Conservation (phyloP, 2,113 vertebrate species). For the Coreoperca whiteheadi region DNA sequence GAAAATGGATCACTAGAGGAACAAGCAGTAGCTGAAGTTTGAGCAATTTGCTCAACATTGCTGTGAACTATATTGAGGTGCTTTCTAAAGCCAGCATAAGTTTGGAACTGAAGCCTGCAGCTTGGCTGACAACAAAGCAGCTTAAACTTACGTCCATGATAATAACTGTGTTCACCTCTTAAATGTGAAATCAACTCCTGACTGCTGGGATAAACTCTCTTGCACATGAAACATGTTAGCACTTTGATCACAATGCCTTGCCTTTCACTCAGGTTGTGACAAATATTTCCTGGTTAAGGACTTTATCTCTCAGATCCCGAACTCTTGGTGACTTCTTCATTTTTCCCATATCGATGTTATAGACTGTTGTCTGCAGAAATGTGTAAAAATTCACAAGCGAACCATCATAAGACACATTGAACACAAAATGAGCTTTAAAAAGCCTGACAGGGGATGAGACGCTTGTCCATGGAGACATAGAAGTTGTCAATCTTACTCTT, state of each 20-base stretch:
- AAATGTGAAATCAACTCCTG: constrained; percentile 54
- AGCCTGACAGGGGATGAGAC: too few relatives aligned
- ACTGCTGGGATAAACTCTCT: constrained; percentile 19
- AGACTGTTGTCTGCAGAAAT: not conserved
- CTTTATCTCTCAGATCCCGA: not conserved
- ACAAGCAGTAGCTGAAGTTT: constrained; percentile 21
- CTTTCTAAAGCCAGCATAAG: constrained; percentile 43
- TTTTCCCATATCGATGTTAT: not conserved
- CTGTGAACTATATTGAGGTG: constrained; percentile 49
- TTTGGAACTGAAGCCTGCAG: constrained; percentile 45
- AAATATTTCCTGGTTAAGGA: not conserved
- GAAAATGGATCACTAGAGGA: constrained; percentile 35
- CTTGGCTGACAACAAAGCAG: constrained; percentile 49
- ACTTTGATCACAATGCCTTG: too few relatives aligned
- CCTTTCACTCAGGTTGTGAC: too few relatives aligned
- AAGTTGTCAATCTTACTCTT: too few relatives aligned
- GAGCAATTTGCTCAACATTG: constrained; percentile 41
- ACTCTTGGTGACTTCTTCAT: not conserved
- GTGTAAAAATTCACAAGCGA: not conserved
- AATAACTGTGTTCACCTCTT: constrained; percentile 54
- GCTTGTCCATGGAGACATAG: too few relatives aligned
- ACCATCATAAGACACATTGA: not conserved
- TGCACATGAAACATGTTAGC: not conserved
- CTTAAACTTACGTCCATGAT: constrained; percentile 45
- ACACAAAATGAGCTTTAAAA: not conserved